These are phyloP conservation scores for Stegastes partitus DNA, from an alignment of 2,113 vertebrate species.

Conservation along the genomic window DNA sequence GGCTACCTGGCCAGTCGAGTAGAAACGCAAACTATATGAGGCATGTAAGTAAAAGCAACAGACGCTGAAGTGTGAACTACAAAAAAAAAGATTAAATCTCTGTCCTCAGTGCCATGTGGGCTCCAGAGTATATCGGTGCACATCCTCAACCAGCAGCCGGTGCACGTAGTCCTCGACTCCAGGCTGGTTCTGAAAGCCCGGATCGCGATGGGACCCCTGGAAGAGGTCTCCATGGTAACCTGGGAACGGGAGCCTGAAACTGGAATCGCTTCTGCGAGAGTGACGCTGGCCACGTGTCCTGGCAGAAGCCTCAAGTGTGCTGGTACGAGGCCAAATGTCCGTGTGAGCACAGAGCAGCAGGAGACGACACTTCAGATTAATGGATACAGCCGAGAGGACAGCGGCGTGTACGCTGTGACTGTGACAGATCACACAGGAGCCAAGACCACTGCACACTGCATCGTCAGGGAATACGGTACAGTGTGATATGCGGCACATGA, in stretches of 20 bases:
- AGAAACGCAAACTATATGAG: not conserved
- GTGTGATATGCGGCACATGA: slow-evolving; percentile 24
- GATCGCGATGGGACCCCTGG: slow-evolving; percentile 48
- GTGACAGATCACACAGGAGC: slow-evolving; percentile 65
- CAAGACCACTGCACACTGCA: slow-evolving; percentile 58
- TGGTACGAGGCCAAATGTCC: slow-evolving; percentile 16
- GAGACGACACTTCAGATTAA: slow-evolving; percentile 66
- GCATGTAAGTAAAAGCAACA: not conserved
- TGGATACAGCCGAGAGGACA: slow-evolving; percentile 63
- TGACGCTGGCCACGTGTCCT: slow-evolving; percentile 72
- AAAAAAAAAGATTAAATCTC: slow-evolving; percentile 13
- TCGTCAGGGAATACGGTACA: slow-evolving; percentile 81
- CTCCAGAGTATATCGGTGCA: slow-evolving; percentile 68
- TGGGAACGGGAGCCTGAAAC: slow-evolving; percentile 75
- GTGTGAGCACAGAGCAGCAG: slow-evolving; percentile 43
- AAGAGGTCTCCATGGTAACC: slow-evolving; percentile 62
- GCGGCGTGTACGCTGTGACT: slow-evolving; percentile 78
- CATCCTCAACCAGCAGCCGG: slow-evolving; percentile 64
- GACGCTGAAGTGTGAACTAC: not conserved
- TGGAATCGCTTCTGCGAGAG: not conserved
- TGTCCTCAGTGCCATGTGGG: slow-evolving; percentile 63
- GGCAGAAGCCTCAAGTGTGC: slow-evolving; percentile 48
- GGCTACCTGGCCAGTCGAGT: not conserved
- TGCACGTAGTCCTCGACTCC: slow-evolving; percentile 65
- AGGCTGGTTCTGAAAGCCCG: slow-evolving; percentile 71